phyloP scores from a whole-genome alignment of 2,888 invertebrate genomes.

The Chloroclystis v-ata region DNA sequence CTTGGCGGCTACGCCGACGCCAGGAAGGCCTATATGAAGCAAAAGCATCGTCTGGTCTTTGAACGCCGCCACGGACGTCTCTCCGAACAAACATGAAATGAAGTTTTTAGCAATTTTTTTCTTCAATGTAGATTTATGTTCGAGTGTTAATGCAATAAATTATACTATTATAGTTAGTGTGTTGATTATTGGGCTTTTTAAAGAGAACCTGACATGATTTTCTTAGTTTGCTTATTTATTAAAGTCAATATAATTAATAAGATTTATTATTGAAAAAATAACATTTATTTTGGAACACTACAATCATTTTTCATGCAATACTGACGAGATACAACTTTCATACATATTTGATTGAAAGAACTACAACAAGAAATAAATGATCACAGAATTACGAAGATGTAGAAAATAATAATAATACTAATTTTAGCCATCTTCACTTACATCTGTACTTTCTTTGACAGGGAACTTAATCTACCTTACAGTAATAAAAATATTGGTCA shows the following conservation, averaged over 20 bases:
- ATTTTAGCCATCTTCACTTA: constrained; percentile 57
- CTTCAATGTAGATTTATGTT: constrained; percentile 43
- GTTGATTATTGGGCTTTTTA: background rate
- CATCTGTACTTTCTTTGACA: constrained; percentile 59
- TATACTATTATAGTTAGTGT: constrained; percentile 20
- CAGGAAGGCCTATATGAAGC: constrained; percentile 93
- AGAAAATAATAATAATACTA: constrained; percentile 61
- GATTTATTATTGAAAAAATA: constrained; percentile 57
- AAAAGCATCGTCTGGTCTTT: constrained; percentile 99
- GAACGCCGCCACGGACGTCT: constrained; percentile 92
- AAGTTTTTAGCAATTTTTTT: constrained; percentile 9
- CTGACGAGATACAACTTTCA: constrained; percentile 64
- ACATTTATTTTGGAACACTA: constrained; percentile 73
- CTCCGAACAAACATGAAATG: constrained; percentile 52
- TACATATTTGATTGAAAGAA: constrained; percentile 59
- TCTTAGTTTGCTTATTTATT: too few species aligned
- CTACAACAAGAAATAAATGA: constrained; percentile 68
- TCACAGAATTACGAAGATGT: constrained; percentile 73
- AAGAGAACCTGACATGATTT: too few species aligned
- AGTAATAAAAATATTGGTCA: constrained; percentile 69
- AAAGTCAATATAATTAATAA: constrained; percentile 22
- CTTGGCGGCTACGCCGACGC: constrained; percentile 87
- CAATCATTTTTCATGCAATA: constrained; percentile 71
- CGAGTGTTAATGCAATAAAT: constrained; percentile 39
- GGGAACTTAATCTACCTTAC: constrained; percentile 63